Conservation (phyloP, 30 jellyfish, hydroid and myxozoan genomes). For the Mastigias papua region DNA sequence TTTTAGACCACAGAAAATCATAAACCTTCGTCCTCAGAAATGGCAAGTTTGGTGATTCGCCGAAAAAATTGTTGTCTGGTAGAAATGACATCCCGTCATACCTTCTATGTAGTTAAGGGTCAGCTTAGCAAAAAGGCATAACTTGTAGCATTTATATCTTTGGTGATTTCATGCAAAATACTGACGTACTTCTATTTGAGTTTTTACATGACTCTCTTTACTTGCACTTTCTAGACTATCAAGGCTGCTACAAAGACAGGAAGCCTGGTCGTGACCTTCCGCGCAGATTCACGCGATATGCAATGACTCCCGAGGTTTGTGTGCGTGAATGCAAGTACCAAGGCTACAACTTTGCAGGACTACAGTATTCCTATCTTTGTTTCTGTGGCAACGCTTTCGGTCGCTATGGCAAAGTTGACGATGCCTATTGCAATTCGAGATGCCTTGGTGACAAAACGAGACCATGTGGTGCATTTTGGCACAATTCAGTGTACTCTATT, state of each 20-base stretch:
- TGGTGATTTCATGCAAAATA: no score
- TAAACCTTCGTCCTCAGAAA: no score
- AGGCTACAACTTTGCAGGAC: slow-evolving; percentile 94
- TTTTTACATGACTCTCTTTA: no score
- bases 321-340: slow-evolving; percentile 92
- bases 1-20: no score
- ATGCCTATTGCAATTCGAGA: slow-evolving; percentile 76
- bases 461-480: slow-evolving; percentile 95
- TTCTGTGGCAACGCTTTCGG: slow-evolving; percentile 97
- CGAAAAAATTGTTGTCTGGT: no score
- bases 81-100: no score
- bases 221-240: slow-evolving; percentile 67
- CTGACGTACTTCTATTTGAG: no score
- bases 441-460: slow-evolving; percentile 87
- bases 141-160: no score
- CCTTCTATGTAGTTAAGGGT: no score
- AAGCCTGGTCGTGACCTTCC: slow-evolving; percentile 93
- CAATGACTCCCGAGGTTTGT: slow-evolving; percentile 96
- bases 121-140: no score
- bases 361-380: slow-evolving; percentile 90
- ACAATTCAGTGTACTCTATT: slow-evolving; percentile 83
- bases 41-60: no score
- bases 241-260: slow-evolving; percentile 90
- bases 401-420: slow-evolving; percentile 89
- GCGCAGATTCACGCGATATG: slow-evolving; percentile 91